Conservation (phyloP, 2,113 vertebrate species). For the Geothlypis trichas region DNA sequence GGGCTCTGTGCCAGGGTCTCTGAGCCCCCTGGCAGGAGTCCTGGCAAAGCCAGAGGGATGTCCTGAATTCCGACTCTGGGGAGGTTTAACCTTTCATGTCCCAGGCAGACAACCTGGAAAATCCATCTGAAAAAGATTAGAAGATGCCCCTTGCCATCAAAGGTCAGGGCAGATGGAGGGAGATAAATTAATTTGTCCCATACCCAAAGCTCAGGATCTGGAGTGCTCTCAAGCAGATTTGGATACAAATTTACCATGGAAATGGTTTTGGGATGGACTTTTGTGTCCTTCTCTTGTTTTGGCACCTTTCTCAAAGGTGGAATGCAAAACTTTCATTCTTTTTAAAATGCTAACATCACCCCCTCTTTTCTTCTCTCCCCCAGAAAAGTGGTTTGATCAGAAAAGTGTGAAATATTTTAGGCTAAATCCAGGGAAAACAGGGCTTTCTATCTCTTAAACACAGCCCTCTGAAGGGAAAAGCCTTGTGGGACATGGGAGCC, state of each 20-base stretch:
- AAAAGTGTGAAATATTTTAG: not conserved
- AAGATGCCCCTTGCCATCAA: not conserved
- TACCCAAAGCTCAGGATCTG: not conserved
- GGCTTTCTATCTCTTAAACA: not conserved
- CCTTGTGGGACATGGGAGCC: not conserved
- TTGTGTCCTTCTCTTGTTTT: not conserved
- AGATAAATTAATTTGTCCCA: not conserved
- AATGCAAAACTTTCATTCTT: not conserved
- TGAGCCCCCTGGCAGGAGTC: too few relatives aligned
- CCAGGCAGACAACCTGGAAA: not conserved
- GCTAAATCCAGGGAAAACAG: not conserved
- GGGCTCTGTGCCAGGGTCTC: too few relatives aligned
- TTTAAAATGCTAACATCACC: not conserved
- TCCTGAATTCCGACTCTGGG: not conserved
- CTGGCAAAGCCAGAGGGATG: too few relatives aligned
- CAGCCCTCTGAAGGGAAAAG: not conserved
- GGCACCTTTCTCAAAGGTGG: not conserved
- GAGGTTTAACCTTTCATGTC: not conserved
- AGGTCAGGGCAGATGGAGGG: not conserved
- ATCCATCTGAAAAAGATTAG: not conserved
- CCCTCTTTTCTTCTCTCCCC: not conserved
- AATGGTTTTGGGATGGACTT: not conserved
- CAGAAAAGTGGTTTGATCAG: not conserved
- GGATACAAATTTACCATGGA: not conserved
- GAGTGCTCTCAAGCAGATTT: not conserved